These are phyloP conservation scores for Crossaster papposus DNA, from an alignment of 53 echinoderm and acorn worm species.

Conservation along the genomic window DNA sequence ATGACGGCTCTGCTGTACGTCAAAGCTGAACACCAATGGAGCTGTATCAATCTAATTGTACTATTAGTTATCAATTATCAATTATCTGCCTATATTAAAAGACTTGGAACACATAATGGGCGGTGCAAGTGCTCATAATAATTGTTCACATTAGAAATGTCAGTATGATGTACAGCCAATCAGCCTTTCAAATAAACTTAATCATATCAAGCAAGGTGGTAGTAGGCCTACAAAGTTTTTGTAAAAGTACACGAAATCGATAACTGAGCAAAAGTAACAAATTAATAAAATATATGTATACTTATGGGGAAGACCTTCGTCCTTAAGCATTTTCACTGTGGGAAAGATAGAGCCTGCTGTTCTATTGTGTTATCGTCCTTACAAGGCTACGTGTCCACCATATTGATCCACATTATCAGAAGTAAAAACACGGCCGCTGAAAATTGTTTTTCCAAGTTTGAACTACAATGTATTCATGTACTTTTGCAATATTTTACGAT, in stretches of 20 bases:
- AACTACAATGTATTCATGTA: not conserved
- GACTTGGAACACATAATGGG: constrained; percentile 8
- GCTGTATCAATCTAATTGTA: constrained; percentile 2
- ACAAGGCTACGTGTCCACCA: no score
- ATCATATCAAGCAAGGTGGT: not conserved
- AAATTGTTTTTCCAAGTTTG: no score
- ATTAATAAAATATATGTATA: no score
- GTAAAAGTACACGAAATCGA: not conserved
- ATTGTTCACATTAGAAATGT: not conserved
- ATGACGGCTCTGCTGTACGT: not conserved
- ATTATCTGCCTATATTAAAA: constrained; percentile 10
- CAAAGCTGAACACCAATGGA: not conserved
- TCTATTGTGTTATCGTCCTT: no score
- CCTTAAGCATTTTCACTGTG: no score
- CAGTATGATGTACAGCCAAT: not conserved
- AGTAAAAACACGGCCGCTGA: no score
- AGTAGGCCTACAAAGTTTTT: not conserved
- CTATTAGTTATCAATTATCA: constrained; percentile 2
- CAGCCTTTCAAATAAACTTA: not conserved
- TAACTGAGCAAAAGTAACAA: no score
- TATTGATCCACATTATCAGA: no score
- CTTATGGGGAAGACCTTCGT: no score
- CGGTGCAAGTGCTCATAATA: not conserved
- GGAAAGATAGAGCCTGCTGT: no score
- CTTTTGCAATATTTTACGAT: not conserved